phyloP scores from a whole-genome alignment of 2,888 invertebrate genomes.

The Nycteola revayana region DNA sequence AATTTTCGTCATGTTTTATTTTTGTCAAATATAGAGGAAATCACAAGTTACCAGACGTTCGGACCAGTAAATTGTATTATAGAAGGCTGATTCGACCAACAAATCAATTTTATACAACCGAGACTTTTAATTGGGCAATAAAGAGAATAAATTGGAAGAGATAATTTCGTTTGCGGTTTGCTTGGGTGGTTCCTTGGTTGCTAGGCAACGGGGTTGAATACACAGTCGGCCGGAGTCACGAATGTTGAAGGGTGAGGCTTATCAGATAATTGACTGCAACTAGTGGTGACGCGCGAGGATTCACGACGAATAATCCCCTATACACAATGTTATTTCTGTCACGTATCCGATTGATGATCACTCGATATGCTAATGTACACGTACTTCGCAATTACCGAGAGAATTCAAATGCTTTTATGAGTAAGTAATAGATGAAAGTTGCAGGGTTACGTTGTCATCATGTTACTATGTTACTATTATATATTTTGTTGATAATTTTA shows the following conservation, averaged over 20 bases:
- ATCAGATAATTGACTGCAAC: conserved; percentile 73
- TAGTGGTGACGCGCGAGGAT: conserved; percentile 48
- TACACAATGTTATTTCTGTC: conserved; percentile 25
- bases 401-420: too few relatives aligned
- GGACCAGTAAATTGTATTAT: conserved; percentile 26
- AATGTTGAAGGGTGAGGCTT: conserved; percentile 48
- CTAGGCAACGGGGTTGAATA: conserved; percentile 42
- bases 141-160: conserved; percentile 43
- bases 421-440: conserved; percentile 11
- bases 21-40: too few relatives aligned
- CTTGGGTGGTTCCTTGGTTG: conserved; percentile 43
- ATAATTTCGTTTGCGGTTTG: conserved; percentile 53
- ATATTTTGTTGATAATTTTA: too few relatives aligned
- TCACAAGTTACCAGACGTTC: conserved; percentile 44
- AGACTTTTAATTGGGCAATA: conserved; percentile 46
- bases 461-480: too few relatives aligned
- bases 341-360: conserved; percentile 37
- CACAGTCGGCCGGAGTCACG: conserved; percentile 30
- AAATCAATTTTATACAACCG: conserved; percentile 55
- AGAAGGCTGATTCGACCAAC: conserved; percentile 47
- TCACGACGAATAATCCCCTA: conserved; percentile 34
- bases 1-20: too few relatives aligned
- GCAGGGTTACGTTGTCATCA: too few relatives aligned
- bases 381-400: conserved; percentile 20
- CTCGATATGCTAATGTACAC: conserved; percentile 31